Evolutionary conservation across 2,888 invertebrate genomes (phyloP), one percentile per base, ranked within the genome.

Genomic region (Drosophila quinaria): DNA sequence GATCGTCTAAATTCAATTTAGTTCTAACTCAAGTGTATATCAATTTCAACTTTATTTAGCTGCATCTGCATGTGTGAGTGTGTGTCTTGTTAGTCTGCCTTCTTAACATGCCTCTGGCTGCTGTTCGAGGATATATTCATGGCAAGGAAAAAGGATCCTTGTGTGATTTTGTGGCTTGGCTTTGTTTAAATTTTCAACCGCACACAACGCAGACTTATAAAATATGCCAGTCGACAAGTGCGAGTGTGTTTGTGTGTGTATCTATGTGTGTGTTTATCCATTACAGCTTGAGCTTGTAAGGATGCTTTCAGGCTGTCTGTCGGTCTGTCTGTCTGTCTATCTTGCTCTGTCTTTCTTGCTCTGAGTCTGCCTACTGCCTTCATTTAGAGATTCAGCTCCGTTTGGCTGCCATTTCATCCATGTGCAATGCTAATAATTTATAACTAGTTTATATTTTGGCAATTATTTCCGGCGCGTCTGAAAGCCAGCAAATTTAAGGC

Each of bases 391-490:
- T 76, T 84, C 74, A 70, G 82, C 74, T 87, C 74, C 80, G 80
- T 72, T 80, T 80, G 81, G 58, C 66, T 64, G 78, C 63, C 70
- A 67, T 74, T 77, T 70, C 67, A 72, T 71, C 80, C 78, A 78
- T 80, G 77, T 63, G 68, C 79, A 70, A 47, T 78, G 72, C 81
- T 84, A 86, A 86, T 86, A 86, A 88, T 86, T 86, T 86, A 84
- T 84, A 80, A 86, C 84, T 86, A 86, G 85, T 88, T 88, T 86
- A 87, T 86, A 83, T 87, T 87, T 85, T 86, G 88, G 86, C 85
- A 86, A 86, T 86, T 88, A 86, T 86, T 83, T 86, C 80, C 88
- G 80, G 41, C 63, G 63, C 33, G 55, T 49, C 25, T 22, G 25
- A 25, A 44, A 52, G 19, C 17, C 29, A 17, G 13, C 29, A 61